These are phyloP conservation scores for Drosophila pegasa DNA, from an alignment of 2,888 invertebrate genomes.

Conservation along the genomic window DNA sequence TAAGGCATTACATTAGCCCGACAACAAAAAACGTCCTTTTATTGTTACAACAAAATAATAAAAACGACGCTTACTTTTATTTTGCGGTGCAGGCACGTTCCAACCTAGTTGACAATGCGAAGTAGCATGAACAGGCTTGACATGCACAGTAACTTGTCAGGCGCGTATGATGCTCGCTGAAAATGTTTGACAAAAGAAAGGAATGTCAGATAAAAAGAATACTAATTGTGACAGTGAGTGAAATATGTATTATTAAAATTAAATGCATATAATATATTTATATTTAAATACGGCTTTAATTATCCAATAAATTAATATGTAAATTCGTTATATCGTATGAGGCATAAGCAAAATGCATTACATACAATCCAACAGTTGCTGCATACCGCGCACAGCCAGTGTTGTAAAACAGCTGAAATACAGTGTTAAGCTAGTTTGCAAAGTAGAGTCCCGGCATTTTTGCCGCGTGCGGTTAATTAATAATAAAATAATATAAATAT, in stretches of 20 bases:
- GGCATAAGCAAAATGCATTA: not conserved
- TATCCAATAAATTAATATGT: not conserved
- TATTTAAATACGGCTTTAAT: too few relatives aligned
- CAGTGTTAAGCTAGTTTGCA: slow-evolving; percentile 31
- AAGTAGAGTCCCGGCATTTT: slow-evolving; percentile 64
- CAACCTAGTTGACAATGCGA: not conserved
- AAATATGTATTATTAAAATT: not conserved
- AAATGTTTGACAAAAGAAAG: not conserved
- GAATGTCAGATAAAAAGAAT: too few relatives aligned
- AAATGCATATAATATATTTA: too few relatives aligned
- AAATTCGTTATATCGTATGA: too few relatives aligned
- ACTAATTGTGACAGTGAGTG: not conserved
- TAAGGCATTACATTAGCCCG: slow-evolving; percentile 46
- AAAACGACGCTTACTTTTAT: slow-evolving; percentile 61
- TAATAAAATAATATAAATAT: not conserved
- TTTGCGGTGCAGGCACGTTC: slow-evolving; percentile 36
- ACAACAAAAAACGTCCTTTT: slow-evolving; percentile 40
- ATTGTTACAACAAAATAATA: slow-evolving; percentile 65
- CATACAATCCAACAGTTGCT: not conserved
- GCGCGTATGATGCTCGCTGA: slow-evolving; percentile 1
- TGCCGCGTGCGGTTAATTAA: slow-evolving; percentile 40
- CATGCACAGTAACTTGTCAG: not conserved
- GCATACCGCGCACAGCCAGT: slow-evolving; percentile 14
- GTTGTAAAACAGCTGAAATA: slow-evolving; percentile 11
- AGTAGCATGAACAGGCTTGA: slow-evolving; percentile 12